Evolutionary conservation across 2,797 vertebrate genomes (phyloP), one percentile per base, ranked within the genome.

Genomic region (Anolis apletophallus): DNA sequence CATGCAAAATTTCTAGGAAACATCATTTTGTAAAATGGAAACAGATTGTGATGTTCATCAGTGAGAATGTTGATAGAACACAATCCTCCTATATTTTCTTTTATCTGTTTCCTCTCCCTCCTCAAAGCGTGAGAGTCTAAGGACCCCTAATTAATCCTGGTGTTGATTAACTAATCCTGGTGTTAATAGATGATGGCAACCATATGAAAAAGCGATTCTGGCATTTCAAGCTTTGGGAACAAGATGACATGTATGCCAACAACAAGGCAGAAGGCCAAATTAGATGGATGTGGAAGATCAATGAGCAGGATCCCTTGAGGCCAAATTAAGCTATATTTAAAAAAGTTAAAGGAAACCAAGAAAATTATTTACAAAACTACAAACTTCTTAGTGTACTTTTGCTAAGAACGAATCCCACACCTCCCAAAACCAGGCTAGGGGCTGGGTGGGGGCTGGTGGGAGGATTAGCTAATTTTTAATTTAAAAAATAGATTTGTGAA

Each of bases 1-100:
- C 92, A 94, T 94, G 95, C 92, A 90, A 89, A 92, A 57, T 83
- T 86, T 94, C 91, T 93, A 93, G 93, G 93, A 94, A 86, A 92
- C 88, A 93, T 91, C 88, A 88, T 92, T 94, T 36, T 91, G 89
- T 93, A 68, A 76, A 95, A 94, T 84, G 84, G 91, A 94, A 95
- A 94, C 92, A 95, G 90, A 95, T 88, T 94, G 90, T 91, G 82
- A 77, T 91, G 93, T 88, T 92, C 89, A 61, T 90, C 89, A 90
- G 91, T 83, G 91, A 90, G 89, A 55, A 87, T 90, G 91, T 94
- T 83, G 32, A 91, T 91, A 88, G 90, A 88, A 95, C 93, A 90
- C 84, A 92, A 86, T 92, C 80, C 40, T 89, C 88, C 71, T 90
- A 57, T 92, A 90, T 91, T 88, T 91, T 77, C 88, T 93, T 89